These are phyloP conservation scores for Amphipyra berbera DNA, from an alignment of 2,888 invertebrate genomes.

Conservation along the genomic window DNA sequence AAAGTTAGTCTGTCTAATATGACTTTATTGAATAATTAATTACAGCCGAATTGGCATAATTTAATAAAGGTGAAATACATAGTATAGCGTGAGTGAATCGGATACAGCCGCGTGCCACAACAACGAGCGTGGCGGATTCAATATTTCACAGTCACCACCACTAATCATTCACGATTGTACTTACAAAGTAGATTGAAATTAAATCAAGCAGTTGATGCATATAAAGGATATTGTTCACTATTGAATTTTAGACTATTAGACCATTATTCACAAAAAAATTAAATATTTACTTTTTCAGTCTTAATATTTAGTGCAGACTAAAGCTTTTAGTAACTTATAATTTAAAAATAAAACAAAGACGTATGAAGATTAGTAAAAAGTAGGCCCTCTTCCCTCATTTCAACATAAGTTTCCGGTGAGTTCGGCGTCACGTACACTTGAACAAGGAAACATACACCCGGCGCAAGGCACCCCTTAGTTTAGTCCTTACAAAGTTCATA, in stretches of 20 bases:
- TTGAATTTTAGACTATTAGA: slow-evolving; percentile 13
- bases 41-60: slow-evolving; percentile 44
- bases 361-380: neutral
- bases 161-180: slow-evolving; percentile 83
- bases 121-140: slow-evolving; percentile 80
- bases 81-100: slow-evolving; percentile 68
- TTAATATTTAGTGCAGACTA: neutral
- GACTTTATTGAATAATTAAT: slow-evolving; percentile 34
- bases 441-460: slow-evolving; percentile 22
- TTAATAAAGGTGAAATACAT: slow-evolving; percentile 60
- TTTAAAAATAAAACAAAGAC: neutral
- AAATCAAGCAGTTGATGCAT: slow-evolving; percentile 62
- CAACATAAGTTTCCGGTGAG: slow-evolving; percentile 40
- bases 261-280: slow-evolving; percentile 7
- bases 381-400: slow-evolving; percentile 19
- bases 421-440: slow-evolving; percentile 37
- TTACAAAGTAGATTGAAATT: slow-evolving; percentile 79
- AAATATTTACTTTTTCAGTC: neutral
- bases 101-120: slow-evolving; percentile 77
- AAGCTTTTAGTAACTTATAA: neutral
- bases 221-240: slow-evolving; percentile 37
- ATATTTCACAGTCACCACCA: slow-evolving; percentile 85
- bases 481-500: slow-evolving; percentile 22
- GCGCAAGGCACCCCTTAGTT: slow-evolving; percentile 17
- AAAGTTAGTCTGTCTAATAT: neutral